phyloP scores from a whole-genome alignment of 2,888 invertebrate genomes.

The Chrysolina americana region DNA sequence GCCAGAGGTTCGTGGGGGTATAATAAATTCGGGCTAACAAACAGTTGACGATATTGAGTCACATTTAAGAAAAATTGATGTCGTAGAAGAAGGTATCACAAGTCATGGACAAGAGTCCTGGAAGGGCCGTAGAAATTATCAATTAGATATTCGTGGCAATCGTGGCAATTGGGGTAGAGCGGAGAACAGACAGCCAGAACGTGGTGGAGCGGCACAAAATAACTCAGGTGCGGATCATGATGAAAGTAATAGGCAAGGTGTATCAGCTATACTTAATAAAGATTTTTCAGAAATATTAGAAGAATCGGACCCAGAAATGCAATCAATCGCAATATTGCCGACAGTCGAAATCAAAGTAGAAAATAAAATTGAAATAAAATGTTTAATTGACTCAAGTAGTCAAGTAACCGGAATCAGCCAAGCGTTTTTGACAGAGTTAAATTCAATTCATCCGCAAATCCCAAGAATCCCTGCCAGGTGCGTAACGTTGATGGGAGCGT shows the following conservation, averaged over 20 bases:
- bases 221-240: not conserved
- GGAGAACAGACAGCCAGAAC: not conserved
- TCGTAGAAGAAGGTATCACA: slow-evolving; percentile 21
- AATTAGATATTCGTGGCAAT: not conserved
- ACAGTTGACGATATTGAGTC: slow-evolving; percentile 36
- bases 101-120: not conserved
- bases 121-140: not conserved
- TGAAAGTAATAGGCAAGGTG: not conserved
- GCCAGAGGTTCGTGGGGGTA: slow-evolving; percentile 36
- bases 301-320: no score
- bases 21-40: slow-evolving; percentile 33
- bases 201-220: not conserved
- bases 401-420: no score
- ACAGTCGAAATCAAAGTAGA: not conserved
- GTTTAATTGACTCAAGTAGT: no score
- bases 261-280: no score
- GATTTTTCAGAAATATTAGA: no score
- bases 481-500: slow-evolving; percentile 26
- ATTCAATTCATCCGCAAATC: slow-evolving; percentile 18
- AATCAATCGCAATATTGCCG: not conserved
- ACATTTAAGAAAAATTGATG: slow-evolving; percentile 35
- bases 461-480: slow-evolving; percentile 30
- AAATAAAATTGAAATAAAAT: no score
- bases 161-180: slow-evolving; percentile 12
- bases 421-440: no score